Conservation (phyloP, 2,113 vertebrate genomes). For the Panthera tigris region DNA sequence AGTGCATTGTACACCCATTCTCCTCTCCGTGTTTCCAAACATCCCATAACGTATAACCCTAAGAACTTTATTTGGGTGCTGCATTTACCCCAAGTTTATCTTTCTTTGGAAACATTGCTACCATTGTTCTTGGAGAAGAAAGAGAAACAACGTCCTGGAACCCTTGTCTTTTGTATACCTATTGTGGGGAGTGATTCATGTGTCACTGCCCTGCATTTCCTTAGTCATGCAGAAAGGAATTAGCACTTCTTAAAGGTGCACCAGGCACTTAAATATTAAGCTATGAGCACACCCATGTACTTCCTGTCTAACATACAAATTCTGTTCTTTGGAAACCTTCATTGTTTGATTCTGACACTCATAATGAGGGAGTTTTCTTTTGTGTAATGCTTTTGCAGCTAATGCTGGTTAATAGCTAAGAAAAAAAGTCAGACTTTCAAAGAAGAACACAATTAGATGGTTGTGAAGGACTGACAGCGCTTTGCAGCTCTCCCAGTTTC, state of each 20-base stretch:
- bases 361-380: neutral
- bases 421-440: conserved; percentile 3
- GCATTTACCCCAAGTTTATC: neutral
- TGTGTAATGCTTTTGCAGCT: neutral
- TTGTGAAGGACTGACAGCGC: neutral
- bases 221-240: neutral
- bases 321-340: neutral
- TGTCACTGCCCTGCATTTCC: no score
- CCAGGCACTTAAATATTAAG: neutral
- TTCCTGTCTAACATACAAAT: neutral
- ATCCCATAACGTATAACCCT: accelerated
- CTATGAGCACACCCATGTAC: neutral
- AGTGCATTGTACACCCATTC: accelerated
- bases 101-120: neutral
- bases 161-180: accelerated
- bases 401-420: neutral
- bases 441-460: neutral
- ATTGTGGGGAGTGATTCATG: accelerated
- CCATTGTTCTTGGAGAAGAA: neutral
- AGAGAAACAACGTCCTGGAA: neutral
- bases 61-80: neutral
- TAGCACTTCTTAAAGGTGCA: neutral
- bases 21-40: neutral
- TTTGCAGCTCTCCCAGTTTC: neutral
- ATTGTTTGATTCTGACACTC: neutral